Conservation (phyloP, 2,113 vertebrate genomes). For the Sterna hirundo region DNA sequence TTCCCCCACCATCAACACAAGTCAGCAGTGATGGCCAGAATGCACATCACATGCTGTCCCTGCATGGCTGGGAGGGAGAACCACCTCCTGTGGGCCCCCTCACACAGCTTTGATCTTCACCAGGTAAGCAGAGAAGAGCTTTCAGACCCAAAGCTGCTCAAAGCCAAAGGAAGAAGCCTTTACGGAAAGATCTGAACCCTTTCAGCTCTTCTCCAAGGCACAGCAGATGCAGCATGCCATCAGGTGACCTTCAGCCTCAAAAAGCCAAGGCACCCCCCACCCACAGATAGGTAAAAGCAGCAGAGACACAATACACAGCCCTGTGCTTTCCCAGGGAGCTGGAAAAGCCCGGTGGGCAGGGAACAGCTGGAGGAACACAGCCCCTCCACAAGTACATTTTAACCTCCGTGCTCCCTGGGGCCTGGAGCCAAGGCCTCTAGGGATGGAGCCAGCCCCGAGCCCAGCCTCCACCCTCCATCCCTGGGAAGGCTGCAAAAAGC, state of each 20-base stretch:
- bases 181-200: neutral
- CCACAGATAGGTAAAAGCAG: neutral
- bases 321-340: neutral
- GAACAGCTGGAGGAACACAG: rapidly evolving
- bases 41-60: rapidly evolving
- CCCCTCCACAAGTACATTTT: rapidly evolving
- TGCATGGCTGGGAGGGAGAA: neutral
- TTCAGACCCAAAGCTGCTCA: neutral
- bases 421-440: neutral
- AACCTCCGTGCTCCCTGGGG: neutral
- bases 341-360: rapidly evolving
- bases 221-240: neutral
- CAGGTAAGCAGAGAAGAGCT: neutral
- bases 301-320: neutral
- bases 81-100: neutral
- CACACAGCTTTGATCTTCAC: neutral
- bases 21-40: rapidly evolving
- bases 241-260: neutral
- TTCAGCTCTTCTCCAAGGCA: neutral
- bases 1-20: neutral
- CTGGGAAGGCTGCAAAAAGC: neutral
- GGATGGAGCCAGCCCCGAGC: rapidly evolving
- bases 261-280: neutral
- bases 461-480: neutral
- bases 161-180: neutral